Evolutionary conservation across 1,140 invertebrate genomes (phyloP), one percentile per base, ranked within the genome.

Genomic region (Diplogasteroides magnus): DNA sequence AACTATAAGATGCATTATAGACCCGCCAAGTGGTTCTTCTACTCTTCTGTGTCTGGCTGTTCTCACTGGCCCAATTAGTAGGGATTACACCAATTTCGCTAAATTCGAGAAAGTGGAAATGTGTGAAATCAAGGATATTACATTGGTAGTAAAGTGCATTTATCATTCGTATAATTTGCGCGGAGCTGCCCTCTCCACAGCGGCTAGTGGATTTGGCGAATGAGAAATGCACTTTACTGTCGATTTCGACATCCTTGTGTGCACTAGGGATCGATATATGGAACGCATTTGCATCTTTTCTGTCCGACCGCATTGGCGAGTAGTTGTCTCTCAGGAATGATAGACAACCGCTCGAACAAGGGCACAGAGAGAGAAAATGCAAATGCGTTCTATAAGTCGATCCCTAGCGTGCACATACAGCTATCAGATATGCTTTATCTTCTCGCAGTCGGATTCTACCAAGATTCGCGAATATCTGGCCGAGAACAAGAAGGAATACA

Each of bases 351-450:
- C 6, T 48, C 37, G 19, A 48, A 48, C 37, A 48, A 19, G 37
- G 6, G 19, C 19, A 6, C 19, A 48, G 37, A 48, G 37, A 48
- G 6, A 48, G 6, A 48, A 48, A 48, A n/a, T n/a, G n/a, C n/a
- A n/a, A n/a, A n/a, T n/a, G n/a, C n/a, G n/a, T n/a, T n/a, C n/a
- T n/a, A n/a, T n/a, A n/a, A n/a, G n/a, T n/a, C n/a, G n/a, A n/a
- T n/a, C n/a, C n/a, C n/a, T 48, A 48, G 37, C 37, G 19, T 48
- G 19, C 37, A 48, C 37, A 11, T 6, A 48, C 37, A 48, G 37
- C 31, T 32, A 64, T 25, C 64, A 71, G 69, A 63, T 72, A 23
- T 60, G 59, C 55, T 72, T 72, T 55, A 72, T 68, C 3, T 64
- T 67, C 31, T 72, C 70, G 15, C 64, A 72, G 19, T 64, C 70